These are phyloP conservation scores for Sinodicranocentrus sp. DNA, from an alignment of 2,888 invertebrate genomes.

Conservation along the genomic window DNA sequence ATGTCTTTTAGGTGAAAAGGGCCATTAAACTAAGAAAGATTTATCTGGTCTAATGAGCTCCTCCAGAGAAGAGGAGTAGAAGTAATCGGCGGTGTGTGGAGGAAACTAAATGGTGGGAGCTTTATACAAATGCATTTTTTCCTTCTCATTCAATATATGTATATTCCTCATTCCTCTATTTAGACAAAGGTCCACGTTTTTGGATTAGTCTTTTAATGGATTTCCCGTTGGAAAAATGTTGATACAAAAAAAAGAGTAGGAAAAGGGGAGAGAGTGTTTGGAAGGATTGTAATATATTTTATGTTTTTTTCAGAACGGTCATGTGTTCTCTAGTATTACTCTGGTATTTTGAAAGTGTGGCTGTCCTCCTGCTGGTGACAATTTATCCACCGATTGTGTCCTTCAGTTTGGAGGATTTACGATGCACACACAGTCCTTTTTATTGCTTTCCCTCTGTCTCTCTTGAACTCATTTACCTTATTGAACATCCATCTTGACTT, in stretches of 20 bases:
- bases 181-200: constrained; percentile 59
- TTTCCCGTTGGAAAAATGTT: constrained; percentile 60
- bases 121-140: no score
- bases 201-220: constrained; percentile 75
- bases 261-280: neutral
- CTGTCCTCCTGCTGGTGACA: constrained; percentile 34
- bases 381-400: constrained; percentile 46
- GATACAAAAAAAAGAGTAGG: constrained; percentile 9
- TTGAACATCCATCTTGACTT: constrained; percentile 65
- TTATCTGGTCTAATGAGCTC: constrained; percentile 63
- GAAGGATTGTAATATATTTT: constrained; percentile 26
- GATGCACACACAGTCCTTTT: constrained; percentile 48
- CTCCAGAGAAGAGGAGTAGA: neutral
- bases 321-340: neutral
- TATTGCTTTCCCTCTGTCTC: constrained; percentile 54
- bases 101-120: no score
- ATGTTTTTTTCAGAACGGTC: neutral
- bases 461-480: constrained; percentile 62
- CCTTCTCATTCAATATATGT: neutral
- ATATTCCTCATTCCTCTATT: constrained; percentile 42
- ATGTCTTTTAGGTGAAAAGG: constrained; percentile 51
- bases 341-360: neutral
- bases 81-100: no score
- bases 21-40: constrained; percentile 64
- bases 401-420: constrained; percentile 57